Conservation (phyloP, 1,140 invertebrate genomes). For the Conus betulinus region DNA sequence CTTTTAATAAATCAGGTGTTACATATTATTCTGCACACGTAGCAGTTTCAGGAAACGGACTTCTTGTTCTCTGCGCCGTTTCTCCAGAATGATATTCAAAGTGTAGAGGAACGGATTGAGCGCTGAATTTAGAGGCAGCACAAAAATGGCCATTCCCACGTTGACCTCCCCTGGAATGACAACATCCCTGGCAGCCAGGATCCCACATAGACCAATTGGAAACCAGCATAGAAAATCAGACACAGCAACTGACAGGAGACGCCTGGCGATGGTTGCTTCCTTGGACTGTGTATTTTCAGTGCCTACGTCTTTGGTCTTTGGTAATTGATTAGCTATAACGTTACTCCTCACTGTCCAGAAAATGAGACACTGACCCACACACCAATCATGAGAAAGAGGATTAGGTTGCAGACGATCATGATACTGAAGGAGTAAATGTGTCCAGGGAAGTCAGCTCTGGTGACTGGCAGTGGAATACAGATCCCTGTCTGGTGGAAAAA, state of each 20-base stretch:
- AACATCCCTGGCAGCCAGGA: neutral
- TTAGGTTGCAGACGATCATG: neutral
- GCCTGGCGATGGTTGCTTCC: neutral
- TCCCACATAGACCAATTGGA: neutral
- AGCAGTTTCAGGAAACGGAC: too few species aligned
- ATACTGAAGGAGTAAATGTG: slow-evolving; percentile 7
- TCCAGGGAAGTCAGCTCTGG: neutral
- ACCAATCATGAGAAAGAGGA: neutral
- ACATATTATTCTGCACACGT: too few species aligned
- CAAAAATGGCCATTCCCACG: neutral
- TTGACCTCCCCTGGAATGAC: neutral
- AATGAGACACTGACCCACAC: slow-evolving; percentile 4
- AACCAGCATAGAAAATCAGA: slow-evolving; percentile 6
- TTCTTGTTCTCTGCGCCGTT: neutral
- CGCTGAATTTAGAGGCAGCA: neutral
- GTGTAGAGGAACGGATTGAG: slow-evolving; percentile 5
- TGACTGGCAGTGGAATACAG: slow-evolving; percentile 18
- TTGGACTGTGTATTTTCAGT: neutral
- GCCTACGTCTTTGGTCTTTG: neutral
- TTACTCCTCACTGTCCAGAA: slow-evolving; percentile 6
- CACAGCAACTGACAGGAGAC: neutral
- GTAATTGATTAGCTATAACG: neutral
- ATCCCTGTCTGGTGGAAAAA: slow-evolving; percentile 14
- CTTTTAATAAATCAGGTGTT: too few species aligned
- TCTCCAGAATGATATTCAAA: neutral